These are phyloP conservation scores for Lagopus leucura DNA, from an alignment of 2,113 vertebrate species.

Conservation along the genomic window DNA sequence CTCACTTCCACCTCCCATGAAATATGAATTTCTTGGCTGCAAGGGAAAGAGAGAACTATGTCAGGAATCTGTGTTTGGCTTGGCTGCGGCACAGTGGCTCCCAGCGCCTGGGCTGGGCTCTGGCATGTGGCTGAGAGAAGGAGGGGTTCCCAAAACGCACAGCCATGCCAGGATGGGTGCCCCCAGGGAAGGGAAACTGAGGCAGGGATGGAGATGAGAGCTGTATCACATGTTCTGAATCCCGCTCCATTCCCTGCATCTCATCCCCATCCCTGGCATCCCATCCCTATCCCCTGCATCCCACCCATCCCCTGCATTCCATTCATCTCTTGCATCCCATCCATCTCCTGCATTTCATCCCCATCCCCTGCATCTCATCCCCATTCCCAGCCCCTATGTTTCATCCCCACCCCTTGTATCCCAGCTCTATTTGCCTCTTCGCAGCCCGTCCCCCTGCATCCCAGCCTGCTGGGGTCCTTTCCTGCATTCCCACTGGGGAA, in stretches of 20 bases:
- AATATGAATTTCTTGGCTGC: constrained; percentile 73
- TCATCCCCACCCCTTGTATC: background rate
- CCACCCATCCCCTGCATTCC: background rate
- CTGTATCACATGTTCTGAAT: fast-evolving
- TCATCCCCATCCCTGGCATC: background rate
- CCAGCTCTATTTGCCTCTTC: background rate
- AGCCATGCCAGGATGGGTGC: fast-evolving
- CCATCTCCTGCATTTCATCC: too few relatives aligned
- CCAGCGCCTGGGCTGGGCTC: fast-evolving
- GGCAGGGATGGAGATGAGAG: background rate
- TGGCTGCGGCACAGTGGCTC: background rate
- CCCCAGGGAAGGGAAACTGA: fast-evolving
- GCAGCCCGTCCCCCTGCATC: background rate
- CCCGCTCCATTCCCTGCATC: background rate
- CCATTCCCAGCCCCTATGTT: background rate
- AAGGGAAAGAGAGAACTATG: constrained; percentile 54
- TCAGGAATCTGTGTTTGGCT: constrained; percentile 41
- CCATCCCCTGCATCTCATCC: background rate
- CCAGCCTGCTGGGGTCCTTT: background rate
- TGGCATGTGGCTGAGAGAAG: background rate
- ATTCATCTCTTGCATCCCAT: background rate
- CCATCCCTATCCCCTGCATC: background rate
- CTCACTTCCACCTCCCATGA: constrained; percentile 75
- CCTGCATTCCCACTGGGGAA: background rate
- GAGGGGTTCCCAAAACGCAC: background rate